A percentile compares a stretch with the other conserved stretches of the same genome.
phyloP scores from a whole-genome alignment of 2,888 invertebrate genomes.

The Acrobasis repandana region DNA sequence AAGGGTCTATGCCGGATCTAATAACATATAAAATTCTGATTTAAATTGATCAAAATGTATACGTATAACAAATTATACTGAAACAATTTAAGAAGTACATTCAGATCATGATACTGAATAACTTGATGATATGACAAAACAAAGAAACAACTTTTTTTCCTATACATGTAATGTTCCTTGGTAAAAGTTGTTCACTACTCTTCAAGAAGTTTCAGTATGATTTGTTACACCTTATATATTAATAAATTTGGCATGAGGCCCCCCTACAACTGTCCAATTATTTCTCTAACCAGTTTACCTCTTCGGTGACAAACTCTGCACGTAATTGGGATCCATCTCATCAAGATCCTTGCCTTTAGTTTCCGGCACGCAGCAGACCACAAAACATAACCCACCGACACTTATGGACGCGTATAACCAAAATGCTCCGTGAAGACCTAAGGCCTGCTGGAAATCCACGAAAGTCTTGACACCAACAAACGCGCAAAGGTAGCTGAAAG shows the following conservation, averaged over 20 bases:
- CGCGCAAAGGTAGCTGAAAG: conserved; percentile 93
- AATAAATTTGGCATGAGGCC: too few species aligned
- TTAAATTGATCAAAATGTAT: too few species aligned
- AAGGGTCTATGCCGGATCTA: background rate
- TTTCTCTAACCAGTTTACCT: conserved; percentile 51
- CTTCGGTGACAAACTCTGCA: conserved; percentile 74
- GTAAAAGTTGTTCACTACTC: too few species aligned
- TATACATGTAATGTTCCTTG: too few species aligned
- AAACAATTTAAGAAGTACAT: too few species aligned
- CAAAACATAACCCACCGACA: conserved; percentile 91
- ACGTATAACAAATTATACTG: too few species aligned
- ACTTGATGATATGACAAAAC: too few species aligned
- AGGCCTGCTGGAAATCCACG: conserved; percentile 89
- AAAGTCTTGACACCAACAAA: conserved; percentile 94
- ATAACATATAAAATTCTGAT: too few species aligned
- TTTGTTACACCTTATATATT: too few species aligned
- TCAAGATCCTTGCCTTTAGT: conserved; percentile 95
- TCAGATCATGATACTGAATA: too few species aligned
- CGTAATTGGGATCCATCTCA: conserved; percentile 91
- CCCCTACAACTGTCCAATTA: background rate
- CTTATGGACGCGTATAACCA: conserved; percentile 94
- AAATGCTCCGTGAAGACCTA: conserved; percentile 92
- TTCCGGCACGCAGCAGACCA: conserved; percentile 93
- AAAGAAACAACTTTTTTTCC: too few species aligned
- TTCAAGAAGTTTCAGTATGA: too few species aligned